Percentiles rank a stretch among this genome's conserved stretches.
These are phyloP conservation scores for Ceyx cyanopectus DNA, from an alignment of 2,113 vertebrate species.

Conservation along the genomic window DNA sequence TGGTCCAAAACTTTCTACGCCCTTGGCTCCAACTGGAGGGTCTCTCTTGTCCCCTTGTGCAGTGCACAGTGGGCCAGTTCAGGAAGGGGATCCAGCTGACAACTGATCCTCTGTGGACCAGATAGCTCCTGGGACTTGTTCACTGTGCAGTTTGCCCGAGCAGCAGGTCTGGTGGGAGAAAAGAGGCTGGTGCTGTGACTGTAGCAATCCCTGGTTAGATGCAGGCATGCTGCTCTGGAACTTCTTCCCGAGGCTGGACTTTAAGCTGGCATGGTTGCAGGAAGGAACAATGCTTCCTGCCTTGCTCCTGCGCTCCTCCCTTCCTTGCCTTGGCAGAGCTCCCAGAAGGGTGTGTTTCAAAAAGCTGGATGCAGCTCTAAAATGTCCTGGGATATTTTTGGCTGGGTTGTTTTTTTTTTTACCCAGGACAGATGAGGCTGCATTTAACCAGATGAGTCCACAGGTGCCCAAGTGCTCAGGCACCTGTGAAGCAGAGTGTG, in stretches of 20 bases:
- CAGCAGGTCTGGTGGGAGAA: background rate
- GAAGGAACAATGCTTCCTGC: background rate
- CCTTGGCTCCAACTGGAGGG: background rate
- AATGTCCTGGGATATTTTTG: background rate
- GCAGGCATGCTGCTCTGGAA: background rate
- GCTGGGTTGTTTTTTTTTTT: background rate
- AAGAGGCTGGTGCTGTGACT: background rate
- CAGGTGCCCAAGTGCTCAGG: background rate
- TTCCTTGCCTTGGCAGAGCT: background rate
- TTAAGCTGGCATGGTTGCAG: background rate
- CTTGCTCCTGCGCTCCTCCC: background rate
- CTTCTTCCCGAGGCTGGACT: background rate
- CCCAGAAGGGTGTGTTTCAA: background rate
- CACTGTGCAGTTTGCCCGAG: accelerated
- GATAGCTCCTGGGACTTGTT: background rate
- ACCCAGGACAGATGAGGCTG: background rate
- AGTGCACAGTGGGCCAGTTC: background rate
- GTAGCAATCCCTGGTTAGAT: background rate
- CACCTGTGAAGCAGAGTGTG: background rate
- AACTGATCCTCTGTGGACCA: background rate
- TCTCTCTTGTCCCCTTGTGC: background rate
- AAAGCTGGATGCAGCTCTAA: background rate
- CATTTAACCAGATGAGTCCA: accelerated
- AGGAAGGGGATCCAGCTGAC: background rate
- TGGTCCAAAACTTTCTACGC: accelerated